phyloP scores from a whole-genome alignment of 2,113 vertebrate genomes.

The Psilopogon haemacephalus region DNA sequence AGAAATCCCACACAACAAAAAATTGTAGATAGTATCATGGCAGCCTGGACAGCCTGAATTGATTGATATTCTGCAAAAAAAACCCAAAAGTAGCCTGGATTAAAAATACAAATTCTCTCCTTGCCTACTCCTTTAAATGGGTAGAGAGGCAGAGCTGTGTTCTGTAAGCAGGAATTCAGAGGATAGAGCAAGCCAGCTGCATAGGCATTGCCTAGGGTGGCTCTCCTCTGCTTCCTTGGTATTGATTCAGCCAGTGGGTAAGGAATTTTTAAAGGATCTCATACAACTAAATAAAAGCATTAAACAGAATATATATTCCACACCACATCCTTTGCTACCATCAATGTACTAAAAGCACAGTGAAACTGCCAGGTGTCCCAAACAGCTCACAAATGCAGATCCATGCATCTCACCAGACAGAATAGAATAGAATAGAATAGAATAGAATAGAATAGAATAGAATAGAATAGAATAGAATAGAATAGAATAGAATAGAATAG shows the following conservation, averaged over 20 bases:
- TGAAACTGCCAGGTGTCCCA: background rate
- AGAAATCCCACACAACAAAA: conserved; percentile 90
- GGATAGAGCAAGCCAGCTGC: background rate
- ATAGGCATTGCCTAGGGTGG: background rate
- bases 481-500: too few species aligned
- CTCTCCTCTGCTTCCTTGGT: background rate
- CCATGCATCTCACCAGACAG: background rate
- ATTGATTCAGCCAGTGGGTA: background rate
- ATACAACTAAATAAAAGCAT: background rate
- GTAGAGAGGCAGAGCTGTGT: background rate
- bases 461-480: too few species aligned
- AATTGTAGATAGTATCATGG: conserved; percentile 91
- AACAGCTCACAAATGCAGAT: background rate
- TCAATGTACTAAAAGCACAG: background rate
- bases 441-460: too few species aligned
- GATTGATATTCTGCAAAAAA: conserved; percentile 77
- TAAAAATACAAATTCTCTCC: background rate
- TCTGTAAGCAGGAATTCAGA: background rate
- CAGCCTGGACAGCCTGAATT: conserved; percentile 88
- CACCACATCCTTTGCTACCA: background rate
- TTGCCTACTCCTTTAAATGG: background rate
- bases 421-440: too few species aligned
- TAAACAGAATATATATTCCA: background rate
- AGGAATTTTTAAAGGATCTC: background rate
- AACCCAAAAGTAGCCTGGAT: conserved; percentile 11